Evolutionary conservation across 64 coral and sea anemone genomes (phyloP), one percentile per base, ranked within the genome.

Genomic region (Actinia tenebrosa): DNA sequence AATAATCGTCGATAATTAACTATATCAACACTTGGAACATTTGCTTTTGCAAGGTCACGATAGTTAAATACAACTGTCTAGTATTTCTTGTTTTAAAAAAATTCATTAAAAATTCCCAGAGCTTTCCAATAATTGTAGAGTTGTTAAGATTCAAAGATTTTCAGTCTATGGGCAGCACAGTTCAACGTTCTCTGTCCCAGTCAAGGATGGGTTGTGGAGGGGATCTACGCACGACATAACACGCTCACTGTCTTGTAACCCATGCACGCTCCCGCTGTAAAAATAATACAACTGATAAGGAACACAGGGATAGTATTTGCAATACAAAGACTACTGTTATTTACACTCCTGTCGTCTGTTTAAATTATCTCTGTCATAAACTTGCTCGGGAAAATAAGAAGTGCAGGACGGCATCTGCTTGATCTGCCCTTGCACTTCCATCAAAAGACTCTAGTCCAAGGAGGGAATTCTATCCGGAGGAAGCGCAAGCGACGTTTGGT

Each of bases 1-100:
- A 75, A 30, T 37, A 75, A 42, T 75, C 69, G 69, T 26, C 13
- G n/a, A 75, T 75, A 75, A 75, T 75, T 30, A 75, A 75, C 69
- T 27, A 30, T 30, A 75, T 75, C 26, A 43, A 43, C 69, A 75
- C 69, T 75, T 30, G 69, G 69, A 23, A 23, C 63, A 75, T 75
- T 75, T 42, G 69, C 69, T 75, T 75, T 75, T 26, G 19, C 25
- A 25, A 10, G 26, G n/a, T 75, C 26, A 42, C 69, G 69, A 30
- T 30, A 75, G 69, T 9, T 11, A 58, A 42, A 75, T 10, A 15
- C 22, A 13, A 15, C 7, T 7, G 13, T 30, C 26, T 75, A 30
- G 25, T 75, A n/a, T n/a, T 20, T n/a, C 19, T 25, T 20, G 64
- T 69, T 75, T 75, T 66, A n/a, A 1, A 23, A 23, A 66, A 58